Base-by-base conservation (phyloP, 1,140 invertebrate genomes). In the Paraescarpia echinospica region DNA sequence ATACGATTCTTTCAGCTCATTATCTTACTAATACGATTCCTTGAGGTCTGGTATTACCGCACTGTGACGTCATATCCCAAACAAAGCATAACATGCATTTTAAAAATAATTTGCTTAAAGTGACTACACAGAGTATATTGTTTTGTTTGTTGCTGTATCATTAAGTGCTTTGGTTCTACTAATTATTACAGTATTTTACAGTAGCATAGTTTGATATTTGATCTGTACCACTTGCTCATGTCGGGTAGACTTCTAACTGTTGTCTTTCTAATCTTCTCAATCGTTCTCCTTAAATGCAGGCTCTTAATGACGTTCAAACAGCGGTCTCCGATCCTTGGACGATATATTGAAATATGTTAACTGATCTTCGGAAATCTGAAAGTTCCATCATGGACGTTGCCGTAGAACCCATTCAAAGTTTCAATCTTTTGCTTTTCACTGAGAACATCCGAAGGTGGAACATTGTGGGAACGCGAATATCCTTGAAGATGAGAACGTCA, bases 281-380 rank as follows among this genome's bases (percentile, higher is more conserved):
- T 27, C 9, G 8, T 77, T 12, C 59, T 77, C 59, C 9, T 77
- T 77, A 6, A 77, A 77, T 27, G 59, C 59, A 6, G 8, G 59
- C 59, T 31, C 1, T 77, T 77, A 14, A 2, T 14, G 27, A 18
- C 22, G 59, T 89, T 92, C 90, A 88, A 93, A 88, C 14, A 96
- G 89, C 31, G 94, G 51, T n/a, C 89, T 93, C 91, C 97, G 94
- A 35, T 97, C 94, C 51, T 94, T 95, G 31, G 97, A 96, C 92
- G 94, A 92, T 14, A 96, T 96, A n/a, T 93, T 93, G 94, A 97
- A 97, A 94, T 97, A 97, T 34, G 95, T 92, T 90, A 95, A 95
- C 94, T 97, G 97, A 59, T 96, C 93, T 48, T 96, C 94, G 6
- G 97, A 97, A 94, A 97, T 97, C 92, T 94, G 95, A 35, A 97